A percentile compares a stretch with the other conserved stretches of the same genome.
These are phyloP conservation scores for Acrossocheilus fasciatus DNA, from an alignment of 2,797 vertebrate genomes.

Conservation along the genomic window DNA sequence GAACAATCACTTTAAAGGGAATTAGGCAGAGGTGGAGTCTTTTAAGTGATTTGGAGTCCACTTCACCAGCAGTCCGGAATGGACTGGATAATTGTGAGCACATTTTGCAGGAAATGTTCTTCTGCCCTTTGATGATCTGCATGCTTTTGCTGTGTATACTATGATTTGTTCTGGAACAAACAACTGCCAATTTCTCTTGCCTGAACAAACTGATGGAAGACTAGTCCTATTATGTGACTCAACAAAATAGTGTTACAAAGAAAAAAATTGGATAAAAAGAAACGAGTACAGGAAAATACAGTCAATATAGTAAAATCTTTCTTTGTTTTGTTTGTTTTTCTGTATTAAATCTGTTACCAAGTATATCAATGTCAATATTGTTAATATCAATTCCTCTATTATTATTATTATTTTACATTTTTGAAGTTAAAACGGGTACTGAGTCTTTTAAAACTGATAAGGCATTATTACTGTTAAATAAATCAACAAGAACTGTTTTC, in stretches of 20 bases:
- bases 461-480: too few species aligned
- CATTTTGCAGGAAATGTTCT: neutral
- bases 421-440: neutral
- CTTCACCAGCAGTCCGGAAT: neutral
- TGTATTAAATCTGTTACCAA: neutral
- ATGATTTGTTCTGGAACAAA: neutral
- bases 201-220: slow-evolving; percentile 11
- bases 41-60: slow-evolving; percentile 2
- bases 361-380: neutral
- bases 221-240: neutral
- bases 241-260: neutral
- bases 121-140: neutral
- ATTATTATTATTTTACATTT: neutral
- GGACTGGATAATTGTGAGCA: neutral
- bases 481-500: too few species aligned
- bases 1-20: neutral
- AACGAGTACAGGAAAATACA: neutral
- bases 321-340: neutral
- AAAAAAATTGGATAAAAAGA: neutral
- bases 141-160: neutral
- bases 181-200: neutral
- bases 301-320: neutral
- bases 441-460: neutral
- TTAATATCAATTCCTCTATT: neutral
- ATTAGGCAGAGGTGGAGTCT: neutral